Base-by-base conservation (phyloP, 2,113 vertebrate genomes). In the Eulemur macaco region DNA sequence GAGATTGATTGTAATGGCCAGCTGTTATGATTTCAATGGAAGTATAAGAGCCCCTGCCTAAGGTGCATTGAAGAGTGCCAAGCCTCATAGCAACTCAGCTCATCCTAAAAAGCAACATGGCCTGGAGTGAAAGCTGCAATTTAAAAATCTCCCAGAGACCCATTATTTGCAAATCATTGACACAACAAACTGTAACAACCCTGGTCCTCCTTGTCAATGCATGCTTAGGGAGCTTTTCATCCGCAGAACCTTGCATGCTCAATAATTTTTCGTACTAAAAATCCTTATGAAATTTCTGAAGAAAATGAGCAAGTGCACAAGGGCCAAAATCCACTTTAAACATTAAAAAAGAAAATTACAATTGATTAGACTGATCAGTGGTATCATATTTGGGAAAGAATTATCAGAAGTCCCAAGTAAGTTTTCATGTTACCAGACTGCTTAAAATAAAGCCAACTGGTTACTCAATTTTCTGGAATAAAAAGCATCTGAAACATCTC, bases 121-220 rank as follows among this genome's bases (percentile, higher is more conserved):
- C 97, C 97, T 98, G 97, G 97, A 98, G 98, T 98, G 98, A 98
- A 98, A 98, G 98, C 96, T 97, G 98, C 98, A 98, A 98, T 98
- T 98, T 98, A 94, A 98, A 98, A 98, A 97, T 98, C 98, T 99
- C 98, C 98, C 87, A 93, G 98, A 98, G 98, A 98, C 97, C 96
- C 98, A 98, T 98, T 98, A 98, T 98, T 98, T 98, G 98, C 98
- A 98, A 98, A 97, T 97, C 98, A 98, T 97, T 98, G 98, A 98
- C 98, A 98, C 97, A 98, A 98, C 96, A 97, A 97, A 98, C 96
- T 96, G 94, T 96, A 98, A 98, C 96, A 98, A 89, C 97, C 97
- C 96, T 92, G 91, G 97, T 98, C 94, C 91, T 97, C 96, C 97
- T 96, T 96, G 97, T 98, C 98, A 98, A 96, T 89, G 91, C 20